Evolutionary conservation across 1,140 invertebrate genomes (phyloP), one percentile per base, ranked within the genome.

Genomic region (Diachasmimorpha longicaudata): DNA sequence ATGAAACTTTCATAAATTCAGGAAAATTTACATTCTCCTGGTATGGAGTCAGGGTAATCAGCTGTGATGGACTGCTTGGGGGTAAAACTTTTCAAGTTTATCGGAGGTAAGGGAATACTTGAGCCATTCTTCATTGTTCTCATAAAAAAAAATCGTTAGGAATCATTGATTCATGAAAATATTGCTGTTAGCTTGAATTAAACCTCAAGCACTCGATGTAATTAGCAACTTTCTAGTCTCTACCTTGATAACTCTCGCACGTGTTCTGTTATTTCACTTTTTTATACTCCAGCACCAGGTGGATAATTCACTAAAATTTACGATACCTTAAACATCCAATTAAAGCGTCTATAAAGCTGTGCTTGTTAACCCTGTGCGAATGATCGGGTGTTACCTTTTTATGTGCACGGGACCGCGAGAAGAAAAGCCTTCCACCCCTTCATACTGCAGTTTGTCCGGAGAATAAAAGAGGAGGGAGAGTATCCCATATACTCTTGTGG

Each of bases 291-390:
- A 19, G n/a, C 13, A 42, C 31, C 37, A 19, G n/a, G 10, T 46
- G 69, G 39, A 69, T 63, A 55, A 72, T 77, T 63, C 78, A 70
- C 42, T 44, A 13, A 70, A 66, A 70, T 83, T 85, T 83, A 85
- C 78, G 78, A 79, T 68, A 79, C 69, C 80, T 84, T 84, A 82
- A 85, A 84, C 77, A 81, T 85, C 80, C 83, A 84, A 85, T 85
- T 84, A 83, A 84, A 82, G 74, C 73, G 73, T 63, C 79, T 77
- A 79, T 83, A 82, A 84, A 84, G 79, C 76, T 78, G 70, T 79
- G 77, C 79, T 79, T 82, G 80, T 82, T 80, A 83, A 81, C 80
- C 80, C 55, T 75, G 52, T 5, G 48, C 14, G 48, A 68, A 83
- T 75, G 82, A 81, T 81, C 78, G 79, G 63, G 63, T 75, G 78